These are phyloP conservation scores for Bubo bubo DNA, from an alignment of 2,113 vertebrate genomes.

Conservation along the genomic window DNA sequence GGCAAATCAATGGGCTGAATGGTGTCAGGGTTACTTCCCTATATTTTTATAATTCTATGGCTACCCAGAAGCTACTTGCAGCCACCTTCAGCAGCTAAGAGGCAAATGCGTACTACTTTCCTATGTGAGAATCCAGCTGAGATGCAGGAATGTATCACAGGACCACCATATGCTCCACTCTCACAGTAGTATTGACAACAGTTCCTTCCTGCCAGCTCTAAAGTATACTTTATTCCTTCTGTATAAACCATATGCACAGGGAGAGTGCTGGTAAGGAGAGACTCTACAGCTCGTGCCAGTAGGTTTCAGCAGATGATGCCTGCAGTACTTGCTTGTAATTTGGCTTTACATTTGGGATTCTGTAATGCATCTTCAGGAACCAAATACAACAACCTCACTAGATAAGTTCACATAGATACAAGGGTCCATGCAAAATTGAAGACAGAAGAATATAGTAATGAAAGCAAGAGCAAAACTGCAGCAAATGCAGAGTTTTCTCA, in stretches of 20 bases:
- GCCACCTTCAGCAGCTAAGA: slow-evolving; percentile 38
- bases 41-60: background rate
- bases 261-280: background rate
- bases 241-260: background rate
- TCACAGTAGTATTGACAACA: slow-evolving; percentile 4
- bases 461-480: background rate
- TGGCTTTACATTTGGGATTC: background rate
- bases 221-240: background rate
- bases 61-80: background rate
- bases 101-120: background rate
- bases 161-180: slow-evolving; percentile 37
- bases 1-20: background rate
- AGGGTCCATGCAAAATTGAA: background rate
- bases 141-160: slow-evolving; percentile 23
- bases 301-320: background rate
- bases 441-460: background rate
- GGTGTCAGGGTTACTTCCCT: background rate
- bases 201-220: slow-evolving; percentile 32
- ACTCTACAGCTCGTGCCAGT: background rate
- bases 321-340: background rate
- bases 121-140: background rate
- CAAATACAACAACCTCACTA: background rate
- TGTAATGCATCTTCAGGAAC: background rate
- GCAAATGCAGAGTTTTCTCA: background rate
- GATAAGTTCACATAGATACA: background rate